Evolutionary conservation across 2,888 invertebrate genomes (phyloP).

Genomic region (Strigamia maritima): DNA sequence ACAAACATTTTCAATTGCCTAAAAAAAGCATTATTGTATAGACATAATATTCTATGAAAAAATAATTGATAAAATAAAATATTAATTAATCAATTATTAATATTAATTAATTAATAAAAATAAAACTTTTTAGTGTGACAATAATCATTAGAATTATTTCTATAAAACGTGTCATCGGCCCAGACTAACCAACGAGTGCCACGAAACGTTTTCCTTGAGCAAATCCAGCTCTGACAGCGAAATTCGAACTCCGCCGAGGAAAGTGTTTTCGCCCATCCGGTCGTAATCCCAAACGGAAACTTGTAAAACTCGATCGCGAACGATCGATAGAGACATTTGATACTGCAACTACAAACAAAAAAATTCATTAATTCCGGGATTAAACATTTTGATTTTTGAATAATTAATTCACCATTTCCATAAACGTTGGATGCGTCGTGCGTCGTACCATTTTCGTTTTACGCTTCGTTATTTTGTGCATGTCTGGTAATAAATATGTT

Average conservation of each 20-base stretch:
- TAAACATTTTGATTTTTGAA: background rate
- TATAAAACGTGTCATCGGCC: background rate
- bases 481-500: constrained; percentile 84
- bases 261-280: constrained; percentile 87
- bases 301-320: constrained; percentile 73
- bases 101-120: no score
- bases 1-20: no score
- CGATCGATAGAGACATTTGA: constrained; percentile 74
- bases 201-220: constrained; percentile 73
- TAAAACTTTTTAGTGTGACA: no score
- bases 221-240: constrained; percentile 70
- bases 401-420: constrained; percentile 77
- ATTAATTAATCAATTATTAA: no score
- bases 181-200: constrained; percentile 71
- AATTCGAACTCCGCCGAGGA: constrained; percentile 86
- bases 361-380: constrained; percentile 4
- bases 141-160: no score
- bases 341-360: constrained; percentile 70
- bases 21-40: no score
- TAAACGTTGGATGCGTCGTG: constrained; percentile 93
- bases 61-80: no score
- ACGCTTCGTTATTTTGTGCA: constrained; percentile 82
- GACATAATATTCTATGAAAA: no score
- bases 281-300: constrained; percentile 95
- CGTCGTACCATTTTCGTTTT: constrained; percentile 92